Evolutionary conservation across 2,888 invertebrate genomes (phyloP).

Genomic region (Cyrtodaria siliqua): DNA sequence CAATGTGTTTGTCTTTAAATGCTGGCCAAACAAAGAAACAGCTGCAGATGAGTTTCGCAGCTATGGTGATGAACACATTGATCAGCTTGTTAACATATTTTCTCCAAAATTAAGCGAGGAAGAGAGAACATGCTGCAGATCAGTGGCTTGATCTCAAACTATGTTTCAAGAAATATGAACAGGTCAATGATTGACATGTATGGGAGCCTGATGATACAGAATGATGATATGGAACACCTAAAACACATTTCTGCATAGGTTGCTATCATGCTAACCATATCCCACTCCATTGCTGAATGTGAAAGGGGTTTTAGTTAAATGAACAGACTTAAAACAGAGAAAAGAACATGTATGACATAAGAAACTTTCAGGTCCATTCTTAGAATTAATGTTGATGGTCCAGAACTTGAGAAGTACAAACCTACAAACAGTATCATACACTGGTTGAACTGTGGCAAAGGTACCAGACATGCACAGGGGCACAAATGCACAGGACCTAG

Average conservation of each 20-base stretch:
- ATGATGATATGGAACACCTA: conserved; percentile 5
- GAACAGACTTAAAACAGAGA: background rate
- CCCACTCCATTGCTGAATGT: conserved; percentile 20
- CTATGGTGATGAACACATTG: conserved; percentile 3
- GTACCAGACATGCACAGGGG: conserved; percentile 15
- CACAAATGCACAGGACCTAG: conserved; percentile 16
- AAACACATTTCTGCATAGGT: conserved; percentile 9
- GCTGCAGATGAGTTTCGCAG: background rate
- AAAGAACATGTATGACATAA: conserved; percentile 11
- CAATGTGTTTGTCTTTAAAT: conserved; percentile 17
- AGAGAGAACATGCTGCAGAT: background rate
- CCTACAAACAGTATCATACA: conserved; percentile 11
- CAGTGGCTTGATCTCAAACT: conserved; percentile 12
- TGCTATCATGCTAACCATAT: conserved; percentile 15
- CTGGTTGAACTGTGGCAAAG: conserved; percentile 14
- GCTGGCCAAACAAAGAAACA: conserved; percentile 10
- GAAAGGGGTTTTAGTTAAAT: conserved; percentile 13
- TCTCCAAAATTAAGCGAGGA: background rate
- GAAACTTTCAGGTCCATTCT: conserved; percentile 13
- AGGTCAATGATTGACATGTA: conserved; percentile 5
- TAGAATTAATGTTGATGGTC: conserved; percentile 19
- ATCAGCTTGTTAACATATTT: background rate
- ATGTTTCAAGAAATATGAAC: conserved; percentile 10
- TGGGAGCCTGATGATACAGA: conserved; percentile 3
- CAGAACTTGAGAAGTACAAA: conserved; percentile 1